Percentiles rank a stretch among this genome's conserved stretches.
Conservation (phyloP, 2,888 invertebrate species). For the Anoplius nigerrimus region DNA sequence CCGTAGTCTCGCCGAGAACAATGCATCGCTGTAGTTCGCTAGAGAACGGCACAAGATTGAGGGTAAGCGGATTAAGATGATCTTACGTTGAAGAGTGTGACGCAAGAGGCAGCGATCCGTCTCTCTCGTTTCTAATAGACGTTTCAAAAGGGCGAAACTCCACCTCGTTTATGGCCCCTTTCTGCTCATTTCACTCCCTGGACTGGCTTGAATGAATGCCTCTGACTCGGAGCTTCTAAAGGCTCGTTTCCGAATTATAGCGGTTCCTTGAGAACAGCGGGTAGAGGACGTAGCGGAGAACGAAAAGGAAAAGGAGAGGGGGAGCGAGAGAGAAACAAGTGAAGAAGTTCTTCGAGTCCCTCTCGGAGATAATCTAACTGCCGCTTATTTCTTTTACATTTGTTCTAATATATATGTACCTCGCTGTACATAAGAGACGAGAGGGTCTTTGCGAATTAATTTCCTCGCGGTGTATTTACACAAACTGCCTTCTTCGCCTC, state of each 20-base stretch:
- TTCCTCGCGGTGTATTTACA: too few species aligned
- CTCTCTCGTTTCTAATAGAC: constrained; percentile 29
- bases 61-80: constrained; percentile 14
- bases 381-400: too few species aligned
- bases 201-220: constrained; percentile 28
- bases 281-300: constrained; percentile 6
- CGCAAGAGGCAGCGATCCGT: constrained; percentile 18
- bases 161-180: constrained; percentile 10
- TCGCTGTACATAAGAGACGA: background rate
- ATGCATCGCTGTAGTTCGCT: too few species aligned
- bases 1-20: too few species aligned
- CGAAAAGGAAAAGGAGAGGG: background rate
- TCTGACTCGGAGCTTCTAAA: constrained; percentile 19
- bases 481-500: too few species aligned
- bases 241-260: constrained; percentile 26
- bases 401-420: background rate
- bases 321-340: background rate
- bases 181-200: constrained; percentile 31
- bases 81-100: constrained; percentile 15
- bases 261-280: background rate
- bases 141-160: constrained; percentile 19
- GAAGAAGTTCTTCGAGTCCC: background rate
- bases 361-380: too few species aligned
- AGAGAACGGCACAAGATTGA: too few species aligned
- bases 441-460: too few species aligned